A percentile compares a stretch with the other conserved stretches of the same genome.
phyloP scores from a whole-genome alignment of 2,797 vertebrate genomes.

The Crenichthys baileyi region DNA sequence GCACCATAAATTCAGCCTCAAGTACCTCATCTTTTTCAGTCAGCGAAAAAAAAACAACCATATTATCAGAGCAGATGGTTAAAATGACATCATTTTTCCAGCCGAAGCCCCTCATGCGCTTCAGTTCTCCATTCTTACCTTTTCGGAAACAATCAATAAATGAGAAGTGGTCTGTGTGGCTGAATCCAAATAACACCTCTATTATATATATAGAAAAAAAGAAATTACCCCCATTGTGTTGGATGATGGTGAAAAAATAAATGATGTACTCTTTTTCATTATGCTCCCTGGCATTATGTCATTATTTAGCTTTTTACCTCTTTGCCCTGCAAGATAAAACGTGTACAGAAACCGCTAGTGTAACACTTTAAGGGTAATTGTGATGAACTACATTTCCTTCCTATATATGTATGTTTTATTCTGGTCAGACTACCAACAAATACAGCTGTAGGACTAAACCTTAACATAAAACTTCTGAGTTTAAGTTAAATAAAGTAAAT shows the following conservation, averaged over 20 bases:
- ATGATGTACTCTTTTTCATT: conserved; percentile 49
- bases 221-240: conserved; percentile 32
- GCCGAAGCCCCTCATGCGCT: conserved; percentile 41
- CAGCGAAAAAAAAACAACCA: conserved; percentile 5
- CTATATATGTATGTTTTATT: background rate
- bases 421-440: background rate
- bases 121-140: conserved; percentile 49
- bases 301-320: conserved; percentile 44
- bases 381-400: background rate
- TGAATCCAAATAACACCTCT: conserved; percentile 57
- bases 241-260: conserved; percentile 40
- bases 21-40: conserved; percentile 27
- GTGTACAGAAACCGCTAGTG: conserved; percentile 35
- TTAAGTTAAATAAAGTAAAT: background rate
- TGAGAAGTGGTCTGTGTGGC: conserved; percentile 30
- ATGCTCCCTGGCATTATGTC: conserved; percentile 49
- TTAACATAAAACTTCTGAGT: background rate
- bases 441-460: background rate
- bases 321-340: conserved; percentile 44
- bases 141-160: conserved; percentile 52
- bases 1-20: conserved; percentile 27
- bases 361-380: conserved; percentile 15
- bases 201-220: conserved; percentile 31
- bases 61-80: conserved; percentile 41
- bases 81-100: conserved; percentile 62